A percentile compares a stretch with the other conserved stretches of the same genome.
Evolutionary conservation across 2,113 vertebrate species (phyloP).

Genomic region (Azemiops feae): DNA sequence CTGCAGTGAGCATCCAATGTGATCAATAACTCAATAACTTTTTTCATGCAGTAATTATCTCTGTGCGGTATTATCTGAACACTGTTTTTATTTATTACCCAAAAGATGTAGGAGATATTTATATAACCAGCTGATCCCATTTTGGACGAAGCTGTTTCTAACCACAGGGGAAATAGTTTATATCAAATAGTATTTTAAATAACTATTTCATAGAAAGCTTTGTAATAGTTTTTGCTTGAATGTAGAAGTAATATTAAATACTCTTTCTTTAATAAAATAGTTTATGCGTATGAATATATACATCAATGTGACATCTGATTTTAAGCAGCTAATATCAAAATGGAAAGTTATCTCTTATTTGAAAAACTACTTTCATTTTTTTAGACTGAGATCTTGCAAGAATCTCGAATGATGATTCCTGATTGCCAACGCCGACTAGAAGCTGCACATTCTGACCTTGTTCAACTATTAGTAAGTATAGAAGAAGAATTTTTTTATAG

Average conservation of each 20-base stretch:
- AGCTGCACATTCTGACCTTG: slow-evolving; percentile 81
- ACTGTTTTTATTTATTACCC: slow-evolving; percentile 80
- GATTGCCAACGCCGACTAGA: slow-evolving; percentile 90
- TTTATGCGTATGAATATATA: slow-evolving; percentile 18
- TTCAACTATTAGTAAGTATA: slow-evolving; percentile 85
- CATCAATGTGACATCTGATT: slow-evolving; percentile 20
- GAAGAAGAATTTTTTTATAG: not conserved
- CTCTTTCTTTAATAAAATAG: slow-evolving; percentile 16
- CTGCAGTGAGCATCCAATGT: slow-evolving; percentile 75
- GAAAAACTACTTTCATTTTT: slow-evolving; percentile 41
- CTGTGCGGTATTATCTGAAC: slow-evolving; percentile 82
- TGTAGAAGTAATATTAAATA: slow-evolving; percentile 39
- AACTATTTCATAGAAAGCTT: slow-evolving; percentile 59
- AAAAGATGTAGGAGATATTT: slow-evolving; percentile 79
- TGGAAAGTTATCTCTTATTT: not conserved
- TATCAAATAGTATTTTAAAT: slow-evolving; percentile 73
- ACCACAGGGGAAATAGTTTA: slow-evolving; percentile 71
- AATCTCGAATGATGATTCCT: slow-evolving; percentile 95
- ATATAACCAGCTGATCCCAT: slow-evolving; percentile 81
- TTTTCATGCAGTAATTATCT: slow-evolving; percentile 87
- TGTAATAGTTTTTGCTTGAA: slow-evolving; percentile 49
- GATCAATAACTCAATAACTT: slow-evolving; percentile 96
- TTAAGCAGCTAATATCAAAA: slow-evolving; percentile 38
- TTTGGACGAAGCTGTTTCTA: slow-evolving; percentile 72
- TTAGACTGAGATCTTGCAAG: slow-evolving; percentile 90